Percentiles rank a stretch among this genome's conserved stretches.
phyloP scores from a whole-genome alignment of 2,113 vertebrate genomes.

The Micromys minutus region DNA sequence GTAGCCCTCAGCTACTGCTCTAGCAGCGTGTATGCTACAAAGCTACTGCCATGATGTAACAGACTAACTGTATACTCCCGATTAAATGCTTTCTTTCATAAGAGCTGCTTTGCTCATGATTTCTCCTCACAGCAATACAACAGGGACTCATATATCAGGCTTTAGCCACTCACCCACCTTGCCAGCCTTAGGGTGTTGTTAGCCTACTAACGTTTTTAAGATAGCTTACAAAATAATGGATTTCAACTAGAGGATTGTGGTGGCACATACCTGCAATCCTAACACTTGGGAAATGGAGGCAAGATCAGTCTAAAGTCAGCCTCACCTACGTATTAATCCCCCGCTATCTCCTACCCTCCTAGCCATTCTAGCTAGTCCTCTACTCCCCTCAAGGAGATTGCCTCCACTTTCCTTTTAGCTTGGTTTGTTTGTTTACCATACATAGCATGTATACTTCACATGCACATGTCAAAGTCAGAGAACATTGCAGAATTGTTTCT shows the following conservation, averaged over 20 bases:
- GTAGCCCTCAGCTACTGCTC: not conserved
- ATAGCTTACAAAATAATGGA: not conserved
- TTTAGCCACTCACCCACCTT: not conserved
- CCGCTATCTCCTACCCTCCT: not conserved
- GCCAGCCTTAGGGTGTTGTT: not conserved
- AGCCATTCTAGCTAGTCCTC: not conserved
- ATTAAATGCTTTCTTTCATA: not conserved
- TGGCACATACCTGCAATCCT: not conserved
- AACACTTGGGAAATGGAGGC: not conserved
- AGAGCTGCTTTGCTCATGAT: not conserved
- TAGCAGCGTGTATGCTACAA: not conserved
- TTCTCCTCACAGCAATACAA: not conserved
- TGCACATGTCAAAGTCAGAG: not conserved
- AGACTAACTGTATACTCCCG: not conserved
- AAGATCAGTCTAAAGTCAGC: not conserved
- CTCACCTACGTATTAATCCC: not conserved
- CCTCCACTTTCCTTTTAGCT: not conserved
- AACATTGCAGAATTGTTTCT: not conserved
- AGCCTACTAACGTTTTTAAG: not conserved
- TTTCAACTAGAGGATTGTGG: not conserved
- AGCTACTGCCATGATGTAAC: not conserved
- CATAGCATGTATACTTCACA: not conserved
- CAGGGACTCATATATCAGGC: not conserved
- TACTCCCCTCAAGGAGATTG: not conserved
- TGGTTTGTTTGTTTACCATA: not conserved